A percentile compares a stretch with the other conserved stretches of the same genome.
phyloP scores from a whole-genome alignment of 2,888 invertebrate species.

The Erebia epiphron region DNA sequence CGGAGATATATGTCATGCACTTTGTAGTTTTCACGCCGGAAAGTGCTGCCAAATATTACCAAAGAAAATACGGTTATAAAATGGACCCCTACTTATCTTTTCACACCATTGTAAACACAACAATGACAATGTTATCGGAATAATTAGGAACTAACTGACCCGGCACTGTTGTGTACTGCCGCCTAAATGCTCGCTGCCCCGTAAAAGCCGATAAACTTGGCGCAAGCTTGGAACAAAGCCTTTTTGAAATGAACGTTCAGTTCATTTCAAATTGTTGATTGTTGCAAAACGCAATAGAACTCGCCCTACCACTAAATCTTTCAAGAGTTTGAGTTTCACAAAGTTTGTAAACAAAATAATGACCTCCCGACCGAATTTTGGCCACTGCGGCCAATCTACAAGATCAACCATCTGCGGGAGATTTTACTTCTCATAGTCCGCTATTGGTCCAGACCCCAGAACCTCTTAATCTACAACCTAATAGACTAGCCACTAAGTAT shows the following conservation, averaged over 20 bases:
- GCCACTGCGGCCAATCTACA: no score
- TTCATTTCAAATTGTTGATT: not conserved
- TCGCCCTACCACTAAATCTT: not conserved
- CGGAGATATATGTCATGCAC: no score
- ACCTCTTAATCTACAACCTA: no score
- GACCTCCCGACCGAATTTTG: no score
- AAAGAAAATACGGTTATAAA: not conserved
- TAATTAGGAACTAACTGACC: not conserved
- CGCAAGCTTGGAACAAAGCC: conserved; percentile 5
- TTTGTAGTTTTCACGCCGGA: no score
- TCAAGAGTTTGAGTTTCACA: no score
- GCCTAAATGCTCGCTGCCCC: conserved; percentile 7
- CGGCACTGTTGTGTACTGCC: not conserved
- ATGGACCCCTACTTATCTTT: not conserved
- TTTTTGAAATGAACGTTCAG: not conserved
- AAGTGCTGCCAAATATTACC: not conserved
- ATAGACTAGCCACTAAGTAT: no score
- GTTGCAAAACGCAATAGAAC: not conserved
- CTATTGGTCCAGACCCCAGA: no score
- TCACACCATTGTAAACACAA: conserved; percentile 2
- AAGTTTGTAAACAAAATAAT: no score
- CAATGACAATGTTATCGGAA: conserved; percentile 1
- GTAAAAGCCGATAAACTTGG: conserved; percentile 18
- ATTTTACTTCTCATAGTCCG: no score
- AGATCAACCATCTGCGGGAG: no score